Conservation (phyloP, 1,140 invertebrate species). For the Eriocheir sinensis region DNA sequence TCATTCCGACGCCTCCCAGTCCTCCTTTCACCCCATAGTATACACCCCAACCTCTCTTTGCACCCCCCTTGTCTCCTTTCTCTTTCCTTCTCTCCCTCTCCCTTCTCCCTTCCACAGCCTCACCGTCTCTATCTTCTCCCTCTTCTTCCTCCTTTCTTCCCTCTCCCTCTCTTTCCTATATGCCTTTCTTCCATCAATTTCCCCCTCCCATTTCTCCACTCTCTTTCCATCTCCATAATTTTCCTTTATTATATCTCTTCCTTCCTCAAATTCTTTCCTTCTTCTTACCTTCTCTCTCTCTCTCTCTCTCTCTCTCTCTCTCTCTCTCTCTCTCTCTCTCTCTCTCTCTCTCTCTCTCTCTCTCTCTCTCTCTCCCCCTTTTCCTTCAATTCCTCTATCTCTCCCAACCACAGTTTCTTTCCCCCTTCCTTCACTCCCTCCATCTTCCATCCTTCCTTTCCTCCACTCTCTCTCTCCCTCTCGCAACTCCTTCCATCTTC, state of each 20-base stretch:
- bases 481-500: neutral
- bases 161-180: neutral
- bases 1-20: no score
- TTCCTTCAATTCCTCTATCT: neutral
- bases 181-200: no score
- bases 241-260: no score
- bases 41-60: no score
- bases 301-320: no score
- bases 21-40: neutral
- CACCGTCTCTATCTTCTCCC: neutral
- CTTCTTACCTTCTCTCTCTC: no score
- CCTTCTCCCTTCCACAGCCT: no score
- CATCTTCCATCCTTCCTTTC: neutral
- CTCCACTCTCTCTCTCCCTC: conserved; percentile 34
- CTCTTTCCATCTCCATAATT: neutral
- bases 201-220: neutral
- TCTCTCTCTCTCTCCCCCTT: neutral
- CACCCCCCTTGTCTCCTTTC: neutral
- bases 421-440: neutral
- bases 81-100: neutral
- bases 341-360: neutral
- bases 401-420: neutral
- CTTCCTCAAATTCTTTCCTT: no score
- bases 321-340: neutral
- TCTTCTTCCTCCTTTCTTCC: neutral